Evolutionary conservation across 1,140 invertebrate species (phyloP).

Genomic region (Drosophila tsacasi): DNA sequence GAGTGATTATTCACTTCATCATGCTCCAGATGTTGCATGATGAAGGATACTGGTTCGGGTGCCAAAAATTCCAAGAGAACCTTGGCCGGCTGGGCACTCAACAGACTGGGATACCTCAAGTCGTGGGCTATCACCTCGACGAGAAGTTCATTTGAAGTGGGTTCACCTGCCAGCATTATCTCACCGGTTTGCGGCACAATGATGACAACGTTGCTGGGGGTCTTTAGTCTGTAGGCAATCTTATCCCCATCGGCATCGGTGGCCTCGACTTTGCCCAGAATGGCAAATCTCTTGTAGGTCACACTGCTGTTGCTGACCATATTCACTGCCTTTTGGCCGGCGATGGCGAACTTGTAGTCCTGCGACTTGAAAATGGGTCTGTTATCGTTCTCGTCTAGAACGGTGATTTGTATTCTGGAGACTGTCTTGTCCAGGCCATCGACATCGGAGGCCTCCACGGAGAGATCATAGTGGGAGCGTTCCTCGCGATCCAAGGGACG

Average conservation of each 20-base stretch:
- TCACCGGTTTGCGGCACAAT: constrained; percentile 97
- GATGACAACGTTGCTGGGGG: constrained; percentile 91
- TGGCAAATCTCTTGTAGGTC: constrained; percentile 91
- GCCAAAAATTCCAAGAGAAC: constrained; percentile 91
- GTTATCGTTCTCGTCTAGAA: constrained; percentile 96
- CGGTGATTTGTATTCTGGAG: constrained; percentile 89
- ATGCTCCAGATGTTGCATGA: constrained; percentile 85
- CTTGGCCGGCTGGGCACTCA: constrained; percentile 89
- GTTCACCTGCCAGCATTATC: constrained; percentile 92
- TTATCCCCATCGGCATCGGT: constrained; percentile 94
- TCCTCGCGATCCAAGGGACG: constrained; percentile 91
- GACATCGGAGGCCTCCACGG: constrained; percentile 91
- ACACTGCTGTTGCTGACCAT: constrained; percentile 86
- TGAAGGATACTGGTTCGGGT: constrained; percentile 85
- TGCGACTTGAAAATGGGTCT: constrained; percentile 92
- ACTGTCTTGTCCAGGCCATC: constrained; percentile 90
- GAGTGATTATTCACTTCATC: constrained; percentile 86
- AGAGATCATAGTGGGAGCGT: constrained; percentile 89
- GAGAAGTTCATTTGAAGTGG: constrained; percentile 89
- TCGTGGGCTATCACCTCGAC: constrained; percentile 93
- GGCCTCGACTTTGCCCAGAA: constrained; percentile 92
- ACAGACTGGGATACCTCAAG: constrained; percentile 89
- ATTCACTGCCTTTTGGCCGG: constrained; percentile 86
- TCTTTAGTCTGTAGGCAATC: constrained; percentile 92
- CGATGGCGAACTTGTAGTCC: constrained; percentile 92